Conservation (phyloP, 1,140 invertebrate genomes). For the Lepidurus packardi region DNA sequence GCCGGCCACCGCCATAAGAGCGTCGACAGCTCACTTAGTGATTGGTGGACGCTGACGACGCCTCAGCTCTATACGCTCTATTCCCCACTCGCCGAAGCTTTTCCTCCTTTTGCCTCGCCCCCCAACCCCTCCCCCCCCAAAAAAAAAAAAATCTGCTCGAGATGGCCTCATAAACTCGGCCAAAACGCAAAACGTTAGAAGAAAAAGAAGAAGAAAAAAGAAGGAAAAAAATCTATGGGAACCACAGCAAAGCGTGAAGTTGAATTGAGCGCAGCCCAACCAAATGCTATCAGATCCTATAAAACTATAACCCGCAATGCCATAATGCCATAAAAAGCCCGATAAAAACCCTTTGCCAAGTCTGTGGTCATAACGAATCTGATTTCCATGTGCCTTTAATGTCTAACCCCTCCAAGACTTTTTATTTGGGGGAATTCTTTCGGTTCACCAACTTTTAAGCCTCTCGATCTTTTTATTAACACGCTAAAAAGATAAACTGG, state of each 20-base stretch:
- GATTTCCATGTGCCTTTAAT: neutral
- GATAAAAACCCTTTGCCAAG: neutral
- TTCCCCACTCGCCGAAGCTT: neutral
- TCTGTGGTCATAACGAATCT: neutral
- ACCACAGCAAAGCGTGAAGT: neutral
- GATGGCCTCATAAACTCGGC: neutral
- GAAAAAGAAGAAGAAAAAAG: neutral
- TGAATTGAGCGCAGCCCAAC: neutral
- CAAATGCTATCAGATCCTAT: neutral
- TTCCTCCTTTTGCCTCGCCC: neutral
- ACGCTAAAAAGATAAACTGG: neutral
- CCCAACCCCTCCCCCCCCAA: no score
- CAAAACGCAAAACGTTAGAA: neutral
- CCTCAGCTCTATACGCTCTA: neutral
- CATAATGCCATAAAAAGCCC: neutral
- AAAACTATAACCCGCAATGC: neutral
- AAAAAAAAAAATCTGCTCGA: neutral
- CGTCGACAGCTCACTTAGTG: conserved; percentile 17
- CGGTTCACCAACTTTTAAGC: neutral
- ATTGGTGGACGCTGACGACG: conserved; percentile 17
- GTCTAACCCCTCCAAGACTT: no score
- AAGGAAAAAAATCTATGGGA: neutral
- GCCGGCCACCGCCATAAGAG: neutral
- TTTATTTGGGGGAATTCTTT: no score
- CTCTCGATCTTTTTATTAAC: neutral